phyloP scores from a whole-genome alignment of 2,888 invertebrate genomes.

The Rhynchonema sp. region DNA sequence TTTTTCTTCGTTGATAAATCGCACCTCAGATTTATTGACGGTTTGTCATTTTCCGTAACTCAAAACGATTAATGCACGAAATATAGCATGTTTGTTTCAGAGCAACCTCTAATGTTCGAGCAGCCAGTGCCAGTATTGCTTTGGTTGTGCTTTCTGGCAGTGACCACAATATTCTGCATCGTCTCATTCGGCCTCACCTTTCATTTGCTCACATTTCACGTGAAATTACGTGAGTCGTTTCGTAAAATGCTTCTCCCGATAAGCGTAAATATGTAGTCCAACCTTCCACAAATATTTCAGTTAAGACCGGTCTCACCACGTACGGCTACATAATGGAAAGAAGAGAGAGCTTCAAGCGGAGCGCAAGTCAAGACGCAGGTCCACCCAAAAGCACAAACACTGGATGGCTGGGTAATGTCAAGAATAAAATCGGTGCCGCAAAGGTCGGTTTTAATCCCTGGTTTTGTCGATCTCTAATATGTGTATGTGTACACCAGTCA shows the following conservation, averaged over 20 bases:
- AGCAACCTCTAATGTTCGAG: neutral
- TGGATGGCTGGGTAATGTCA: no score
- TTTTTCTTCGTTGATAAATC: neutral
- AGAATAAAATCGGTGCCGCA: no score
- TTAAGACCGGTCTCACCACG: constrained; percentile 10
- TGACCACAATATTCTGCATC: neutral
- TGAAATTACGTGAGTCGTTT: constrained; percentile 12
- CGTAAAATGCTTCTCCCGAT: neutral
- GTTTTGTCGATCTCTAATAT: no score
- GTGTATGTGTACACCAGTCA: no score
- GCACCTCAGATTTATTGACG: neutral
- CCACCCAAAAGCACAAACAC: no score
- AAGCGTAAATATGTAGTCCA: no score
- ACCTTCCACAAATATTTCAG: no score
- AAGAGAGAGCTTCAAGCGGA: neutral
- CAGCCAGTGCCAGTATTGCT: neutral
- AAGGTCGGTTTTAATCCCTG: no score
- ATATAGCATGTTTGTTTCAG: no score
- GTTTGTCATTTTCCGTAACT: no score
- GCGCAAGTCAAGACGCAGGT: no score
- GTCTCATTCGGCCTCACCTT: constrained; percentile 8
- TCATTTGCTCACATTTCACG: constrained; percentile 16
- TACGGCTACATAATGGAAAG: constrained; percentile 11
- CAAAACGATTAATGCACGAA: no score
- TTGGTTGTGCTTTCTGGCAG: neutral